Evolutionary conservation across 2,797 vertebrate genomes (phyloP).

Genomic region (Odontamblyopus rebecca): DNA sequence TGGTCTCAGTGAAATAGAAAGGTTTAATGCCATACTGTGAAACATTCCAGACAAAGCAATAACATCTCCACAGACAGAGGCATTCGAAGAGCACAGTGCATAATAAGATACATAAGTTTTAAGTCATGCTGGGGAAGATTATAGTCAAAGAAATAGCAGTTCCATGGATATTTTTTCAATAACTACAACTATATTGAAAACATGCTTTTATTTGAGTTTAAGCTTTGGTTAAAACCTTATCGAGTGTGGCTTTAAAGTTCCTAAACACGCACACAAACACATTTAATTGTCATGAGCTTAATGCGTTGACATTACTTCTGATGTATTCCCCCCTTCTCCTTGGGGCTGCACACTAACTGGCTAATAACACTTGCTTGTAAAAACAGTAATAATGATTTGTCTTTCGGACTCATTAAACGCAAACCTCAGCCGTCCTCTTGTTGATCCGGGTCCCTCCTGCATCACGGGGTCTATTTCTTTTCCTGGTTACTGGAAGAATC

Average conservation of each 20-base stretch:
- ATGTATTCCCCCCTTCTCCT: neutral
- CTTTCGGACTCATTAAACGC: neutral
- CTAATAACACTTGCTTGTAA: neutral
- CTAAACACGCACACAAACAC: neutral
- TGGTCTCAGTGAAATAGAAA: too few species aligned
- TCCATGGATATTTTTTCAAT: too few species aligned
- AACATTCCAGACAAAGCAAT: too few species aligned
- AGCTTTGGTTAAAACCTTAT: too few species aligned
- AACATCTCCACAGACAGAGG: too few species aligned
- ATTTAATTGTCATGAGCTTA: neutral
- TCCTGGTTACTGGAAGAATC: neutral
- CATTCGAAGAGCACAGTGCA: too few species aligned
- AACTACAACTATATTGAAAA: too few species aligned
- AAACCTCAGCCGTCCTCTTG: neutral
- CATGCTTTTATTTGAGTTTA: too few species aligned
- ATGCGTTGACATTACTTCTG: neutral
- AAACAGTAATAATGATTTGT: neutral
- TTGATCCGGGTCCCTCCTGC: slow-evolving; percentile 3
- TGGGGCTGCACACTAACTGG: neutral
- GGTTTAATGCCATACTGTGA: too few species aligned
- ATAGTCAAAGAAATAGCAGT: too few species aligned
- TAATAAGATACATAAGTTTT: too few species aligned
- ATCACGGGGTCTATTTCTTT: slow-evolving; percentile 3
- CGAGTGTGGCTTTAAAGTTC: neutral
- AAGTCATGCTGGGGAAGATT: too few species aligned